Conservation (phyloP, 1,140 invertebrate species). For the Dufourea novaeangliae region DNA sequence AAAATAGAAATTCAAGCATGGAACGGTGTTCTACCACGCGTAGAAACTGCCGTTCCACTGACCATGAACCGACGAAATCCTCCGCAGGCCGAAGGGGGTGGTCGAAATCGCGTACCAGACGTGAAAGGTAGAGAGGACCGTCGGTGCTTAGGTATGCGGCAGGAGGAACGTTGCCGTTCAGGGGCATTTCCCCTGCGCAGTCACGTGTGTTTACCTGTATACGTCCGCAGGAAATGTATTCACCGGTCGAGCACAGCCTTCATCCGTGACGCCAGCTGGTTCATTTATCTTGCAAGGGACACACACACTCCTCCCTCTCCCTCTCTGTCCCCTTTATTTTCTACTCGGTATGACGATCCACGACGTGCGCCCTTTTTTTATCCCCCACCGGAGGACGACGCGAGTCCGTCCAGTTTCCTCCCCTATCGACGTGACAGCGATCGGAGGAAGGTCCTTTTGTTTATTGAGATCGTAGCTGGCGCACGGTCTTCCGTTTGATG, state of each 20-base stretch:
- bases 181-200: conserved; percentile 32
- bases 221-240: conserved; percentile 65
- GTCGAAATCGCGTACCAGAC: conserved; percentile 13
- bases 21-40: background rate
- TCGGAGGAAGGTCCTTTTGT: conserved; percentile 26
- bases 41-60: background rate
- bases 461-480: conserved; percentile 8
- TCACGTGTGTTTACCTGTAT: conserved; percentile 59
- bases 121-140: background rate
- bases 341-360: conserved; percentile 50
- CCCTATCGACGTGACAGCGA: conserved; percentile 49
- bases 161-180: conserved; percentile 33
- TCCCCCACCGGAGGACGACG: conserved; percentile 16
- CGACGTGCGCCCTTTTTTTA: conserved; percentile 42
- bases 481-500: conserved; percentile 11
- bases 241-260: conserved; percentile 61
- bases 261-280: conserved; percentile 65
- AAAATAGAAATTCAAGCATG: background rate
- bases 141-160: conserved; percentile 20
- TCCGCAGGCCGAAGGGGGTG: background rate
- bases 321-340: conserved; percentile 46
- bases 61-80: background rate
- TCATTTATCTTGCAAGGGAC: conserved; percentile 67
- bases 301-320: no score
- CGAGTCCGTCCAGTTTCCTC: conserved; percentile 29